A percentile compares a stretch with the other conserved stretches of the same genome.
These are phyloP conservation scores for Thymelicus lineola DNA, from an alignment of 2,888 invertebrate species.

Conservation along the genomic window DNA sequence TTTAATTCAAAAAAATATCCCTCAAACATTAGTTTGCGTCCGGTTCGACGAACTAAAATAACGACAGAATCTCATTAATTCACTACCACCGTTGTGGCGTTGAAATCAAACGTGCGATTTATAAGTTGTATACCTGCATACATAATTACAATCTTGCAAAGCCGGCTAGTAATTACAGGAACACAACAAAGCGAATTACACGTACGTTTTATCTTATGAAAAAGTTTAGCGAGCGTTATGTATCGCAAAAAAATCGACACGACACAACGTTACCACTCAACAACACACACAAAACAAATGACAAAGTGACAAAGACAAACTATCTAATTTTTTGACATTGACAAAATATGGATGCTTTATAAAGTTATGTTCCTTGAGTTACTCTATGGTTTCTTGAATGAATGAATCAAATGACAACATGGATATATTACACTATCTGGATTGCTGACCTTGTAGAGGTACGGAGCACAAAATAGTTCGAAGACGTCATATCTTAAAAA, in stretches of 20 bases:
- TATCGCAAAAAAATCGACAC: not conserved
- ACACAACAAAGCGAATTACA: slow-evolving; percentile 16
- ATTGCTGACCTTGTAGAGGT: too few species aligned
- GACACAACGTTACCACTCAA: not conserved
- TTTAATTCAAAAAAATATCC: slow-evolving; percentile 11
- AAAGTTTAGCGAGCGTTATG: slow-evolving; percentile 17
- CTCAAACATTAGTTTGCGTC: slow-evolving; percentile 39
- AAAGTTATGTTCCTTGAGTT: too few species aligned
- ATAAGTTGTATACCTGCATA: slow-evolving; percentile 15
- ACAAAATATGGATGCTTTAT: too few species aligned
- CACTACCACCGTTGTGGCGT: slow-evolving; percentile 29
- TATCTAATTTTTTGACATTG: not conserved
- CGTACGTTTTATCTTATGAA: slow-evolving; percentile 29
- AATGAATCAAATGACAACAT: too few species aligned
- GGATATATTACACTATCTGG: too few species aligned
- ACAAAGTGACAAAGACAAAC: too few species aligned
- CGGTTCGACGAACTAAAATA: slow-evolving; percentile 46
- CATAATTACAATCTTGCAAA: slow-evolving; percentile 8
- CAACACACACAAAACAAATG: slow-evolving; percentile 7
- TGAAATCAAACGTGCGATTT: not conserved
- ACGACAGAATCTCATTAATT: slow-evolving; percentile 44
- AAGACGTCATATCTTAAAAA: too few species aligned
- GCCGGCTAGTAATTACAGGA: slow-evolving; percentile 19
- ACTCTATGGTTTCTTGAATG: too few species aligned
- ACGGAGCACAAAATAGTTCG: too few species aligned